These are phyloP conservation scores for Lamellibrachia satsuma DNA, from an alignment of 2,888 invertebrate species.

Conservation along the genomic window DNA sequence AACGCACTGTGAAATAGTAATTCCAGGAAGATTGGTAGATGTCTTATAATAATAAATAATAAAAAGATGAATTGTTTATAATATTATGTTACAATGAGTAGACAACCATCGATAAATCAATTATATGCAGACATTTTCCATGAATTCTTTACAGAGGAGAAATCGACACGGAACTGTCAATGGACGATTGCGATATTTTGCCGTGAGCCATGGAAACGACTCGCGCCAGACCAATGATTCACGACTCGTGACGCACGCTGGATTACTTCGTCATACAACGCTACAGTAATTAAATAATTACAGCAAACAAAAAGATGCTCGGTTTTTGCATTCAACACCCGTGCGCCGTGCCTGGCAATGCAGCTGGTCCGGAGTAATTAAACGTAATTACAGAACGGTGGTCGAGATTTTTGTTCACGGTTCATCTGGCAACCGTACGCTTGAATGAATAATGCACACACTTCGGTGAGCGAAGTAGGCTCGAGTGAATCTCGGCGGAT, in stretches of 20 bases:
- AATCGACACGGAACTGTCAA: neutral
- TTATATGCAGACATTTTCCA: neutral
- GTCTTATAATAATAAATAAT: neutral
- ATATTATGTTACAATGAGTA: neutral
- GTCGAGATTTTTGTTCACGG: neutral
- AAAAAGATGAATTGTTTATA: too few relatives aligned
- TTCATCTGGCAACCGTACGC: neutral
- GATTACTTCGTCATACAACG: neutral
- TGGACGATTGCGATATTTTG: too few relatives aligned
- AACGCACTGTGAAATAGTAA: neutral
- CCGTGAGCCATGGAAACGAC: neutral
- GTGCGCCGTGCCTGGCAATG: neutral
- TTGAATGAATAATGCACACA: neutral
- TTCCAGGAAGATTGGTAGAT: neutral
- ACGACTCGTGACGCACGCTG: neutral
- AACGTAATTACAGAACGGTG: constrained; percentile 4
- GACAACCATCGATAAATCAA: neutral
- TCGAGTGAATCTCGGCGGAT: neutral
- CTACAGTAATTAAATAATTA: neutral
- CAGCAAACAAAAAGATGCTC: neutral
- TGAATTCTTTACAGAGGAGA: neutral
- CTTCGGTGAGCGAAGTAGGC: neutral
- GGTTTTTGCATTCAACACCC: neutral
- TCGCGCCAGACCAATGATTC: neutral
- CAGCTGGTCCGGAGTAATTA: constrained; percentile 10